phyloP scores from a whole-genome alignment of 2,888 invertebrate species.

The Polymixis flavicincta region DNA sequence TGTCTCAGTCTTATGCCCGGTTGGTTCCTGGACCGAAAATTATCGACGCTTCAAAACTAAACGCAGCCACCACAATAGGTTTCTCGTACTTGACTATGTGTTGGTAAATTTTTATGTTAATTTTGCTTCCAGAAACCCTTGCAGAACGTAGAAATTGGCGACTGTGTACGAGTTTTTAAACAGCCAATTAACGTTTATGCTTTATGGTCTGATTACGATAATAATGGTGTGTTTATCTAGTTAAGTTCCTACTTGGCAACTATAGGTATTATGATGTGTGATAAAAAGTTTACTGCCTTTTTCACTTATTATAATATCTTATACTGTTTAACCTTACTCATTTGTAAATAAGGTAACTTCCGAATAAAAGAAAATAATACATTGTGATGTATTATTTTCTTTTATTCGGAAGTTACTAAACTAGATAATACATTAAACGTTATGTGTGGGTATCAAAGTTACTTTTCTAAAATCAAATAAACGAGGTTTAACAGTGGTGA shows the following conservation, averaged over 20 bases:
- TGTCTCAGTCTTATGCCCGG: background rate
- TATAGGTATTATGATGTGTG: slow-evolving; percentile 2
- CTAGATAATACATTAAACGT: too few species aligned
- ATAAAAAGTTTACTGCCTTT: slow-evolving; percentile 19
- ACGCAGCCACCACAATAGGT: background rate
- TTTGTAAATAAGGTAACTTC: background rate
- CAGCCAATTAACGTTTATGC: slow-evolving; percentile 1
- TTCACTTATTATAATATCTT: background rate
- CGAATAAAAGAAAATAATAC: background rate
- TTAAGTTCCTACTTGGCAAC: slow-evolving; percentile 2
- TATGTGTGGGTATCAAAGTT: background rate
- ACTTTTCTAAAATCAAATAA: background rate
- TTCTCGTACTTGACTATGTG: background rate
- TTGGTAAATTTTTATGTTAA: background rate
- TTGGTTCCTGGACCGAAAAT: background rate
- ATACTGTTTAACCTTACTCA: background rate
- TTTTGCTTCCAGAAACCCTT: background rate
- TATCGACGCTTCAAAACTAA: background rate
- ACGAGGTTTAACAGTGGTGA: too few species aligned
- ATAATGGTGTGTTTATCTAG: slow-evolving; percentile 14
- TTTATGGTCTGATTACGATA: background rate
- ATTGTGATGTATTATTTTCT: too few species aligned
- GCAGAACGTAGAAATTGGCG: background rate
- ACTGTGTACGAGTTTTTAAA: background rate
- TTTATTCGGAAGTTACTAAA: too few species aligned